Conservation (phyloP, 2,888 invertebrate genomes). For the Drosophila eohydei region DNA sequence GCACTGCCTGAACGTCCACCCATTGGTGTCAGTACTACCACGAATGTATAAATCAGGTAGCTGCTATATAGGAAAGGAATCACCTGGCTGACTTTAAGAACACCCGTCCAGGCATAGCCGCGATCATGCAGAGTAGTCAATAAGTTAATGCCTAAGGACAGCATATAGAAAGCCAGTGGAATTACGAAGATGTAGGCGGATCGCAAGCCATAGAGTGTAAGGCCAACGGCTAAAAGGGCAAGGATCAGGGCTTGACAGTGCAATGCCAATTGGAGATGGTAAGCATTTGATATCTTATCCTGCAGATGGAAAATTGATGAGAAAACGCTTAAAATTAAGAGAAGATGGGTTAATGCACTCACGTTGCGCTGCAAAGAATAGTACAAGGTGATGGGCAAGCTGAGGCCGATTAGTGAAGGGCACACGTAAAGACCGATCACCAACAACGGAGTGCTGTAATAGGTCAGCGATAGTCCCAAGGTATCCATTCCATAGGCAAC, state of each 20-base stretch:
- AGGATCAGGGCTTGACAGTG: constrained; percentile 81
- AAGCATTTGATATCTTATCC: constrained; percentile 69
- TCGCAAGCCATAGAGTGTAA: constrained; percentile 69
- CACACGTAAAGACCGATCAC: constrained; percentile 83
- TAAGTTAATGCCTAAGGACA: constrained; percentile 73
- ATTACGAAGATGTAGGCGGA: constrained; percentile 78
- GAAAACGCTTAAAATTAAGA: background rate
- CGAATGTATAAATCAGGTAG: constrained; percentile 85
- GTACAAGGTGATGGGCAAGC: constrained; percentile 75
- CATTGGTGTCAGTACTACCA: constrained; percentile 87
- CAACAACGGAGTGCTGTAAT: constrained; percentile 87
- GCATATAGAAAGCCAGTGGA: constrained; percentile 75
- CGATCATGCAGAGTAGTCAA: constrained; percentile 75
- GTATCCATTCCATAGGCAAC: constrained; percentile 83
- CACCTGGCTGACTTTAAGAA: constrained; percentile 82
- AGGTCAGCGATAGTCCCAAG: constrained; percentile 86
- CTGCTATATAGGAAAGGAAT: constrained; percentile 85
- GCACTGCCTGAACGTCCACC: constrained; percentile 85
- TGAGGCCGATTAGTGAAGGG: constrained; percentile 82
- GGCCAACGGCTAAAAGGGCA: constrained; percentile 57
- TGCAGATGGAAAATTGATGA: constrained; percentile 19
- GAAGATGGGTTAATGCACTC: constrained; percentile 26
- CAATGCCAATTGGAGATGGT: constrained; percentile 77
- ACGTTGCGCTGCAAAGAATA: constrained; percentile 73
- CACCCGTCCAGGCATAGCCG: constrained; percentile 69